Evolutionary conservation across 1,140 invertebrate genomes (phyloP).

Genomic region (Megathymus violae): DNA sequence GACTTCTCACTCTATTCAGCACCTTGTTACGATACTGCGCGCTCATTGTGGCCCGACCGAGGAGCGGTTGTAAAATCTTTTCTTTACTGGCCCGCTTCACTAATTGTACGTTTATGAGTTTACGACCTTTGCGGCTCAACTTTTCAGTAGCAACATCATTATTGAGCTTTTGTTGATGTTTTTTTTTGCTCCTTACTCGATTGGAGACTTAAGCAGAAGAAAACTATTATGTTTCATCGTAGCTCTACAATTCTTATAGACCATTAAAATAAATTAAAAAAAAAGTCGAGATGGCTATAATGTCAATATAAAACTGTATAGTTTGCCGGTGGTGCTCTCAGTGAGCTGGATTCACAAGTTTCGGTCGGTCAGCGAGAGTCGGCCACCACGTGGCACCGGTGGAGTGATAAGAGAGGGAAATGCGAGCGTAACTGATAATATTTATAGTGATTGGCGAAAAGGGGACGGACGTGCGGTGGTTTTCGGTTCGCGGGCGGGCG

Average conservation of each 20-base stretch:
- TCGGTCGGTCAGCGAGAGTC: too few relatives aligned
- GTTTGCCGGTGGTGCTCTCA: too few relatives aligned
- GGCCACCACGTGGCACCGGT: conserved; percentile 66
- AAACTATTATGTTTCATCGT: conserved; percentile 11
- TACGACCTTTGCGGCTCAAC: conserved; percentile 78
- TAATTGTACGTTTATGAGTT: conserved; percentile 84
- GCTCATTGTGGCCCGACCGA: conserved; percentile 80
- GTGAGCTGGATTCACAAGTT: too few relatives aligned
- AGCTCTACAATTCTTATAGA: too few relatives aligned
- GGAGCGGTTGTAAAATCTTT: conserved; percentile 83
- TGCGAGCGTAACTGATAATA: conserved; percentile 81
- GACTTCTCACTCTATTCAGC: conserved; percentile 85
- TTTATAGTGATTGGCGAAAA: conserved; percentile 83
- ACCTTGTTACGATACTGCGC: conserved; percentile 83
- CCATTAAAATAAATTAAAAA: too few relatives aligned
- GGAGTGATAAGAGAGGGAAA: conserved; percentile 78
- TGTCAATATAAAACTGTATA: too few relatives aligned
- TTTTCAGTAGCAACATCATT: conserved; percentile 72
- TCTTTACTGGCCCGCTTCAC: conserved; percentile 82
- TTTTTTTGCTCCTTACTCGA: conserved; percentile 39
- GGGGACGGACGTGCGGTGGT: conserved; percentile 77
- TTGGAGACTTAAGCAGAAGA: neutral
- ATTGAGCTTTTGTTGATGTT: conserved; percentile 67
- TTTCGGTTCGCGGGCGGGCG: conserved; percentile 66
- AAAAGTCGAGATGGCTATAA: too few relatives aligned